Evolutionary conservation across 2,888 invertebrate species (phyloP).

Genomic region (Gymnocheta viridis): DNA sequence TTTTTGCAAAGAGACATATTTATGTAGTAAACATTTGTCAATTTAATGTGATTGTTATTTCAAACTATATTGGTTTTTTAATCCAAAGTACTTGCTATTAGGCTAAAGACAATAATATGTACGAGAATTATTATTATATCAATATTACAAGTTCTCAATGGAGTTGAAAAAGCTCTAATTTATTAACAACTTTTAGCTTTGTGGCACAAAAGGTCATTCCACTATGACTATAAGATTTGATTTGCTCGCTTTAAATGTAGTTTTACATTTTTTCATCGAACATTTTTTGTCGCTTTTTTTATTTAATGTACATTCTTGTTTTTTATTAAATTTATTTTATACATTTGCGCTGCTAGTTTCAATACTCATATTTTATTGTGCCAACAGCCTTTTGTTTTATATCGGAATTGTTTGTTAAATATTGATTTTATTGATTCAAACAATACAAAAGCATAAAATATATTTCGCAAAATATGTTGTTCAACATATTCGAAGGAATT

Average conservation of each 20-base stretch:
- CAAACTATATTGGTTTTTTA: no score
- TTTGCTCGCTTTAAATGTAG: neutral
- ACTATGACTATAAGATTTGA: neutral
- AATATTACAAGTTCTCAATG: no score
- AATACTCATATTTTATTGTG: conserved; percentile 4
- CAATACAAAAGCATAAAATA: conserved; percentile 2
- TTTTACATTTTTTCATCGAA: neutral
- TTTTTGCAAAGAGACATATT: neutral
- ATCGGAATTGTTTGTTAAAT: neutral
- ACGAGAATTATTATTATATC: no score
- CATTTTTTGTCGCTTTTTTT: neutral
- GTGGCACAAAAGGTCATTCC: neutral
- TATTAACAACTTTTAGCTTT: no score
- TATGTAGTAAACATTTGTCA: no score
- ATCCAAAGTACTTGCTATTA: no score
- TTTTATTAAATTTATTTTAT: no score
- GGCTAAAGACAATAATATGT: no score
- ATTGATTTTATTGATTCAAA: neutral
- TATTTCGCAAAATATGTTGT: neutral
- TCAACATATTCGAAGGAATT: conserved; percentile 21
- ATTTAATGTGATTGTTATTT: no score
- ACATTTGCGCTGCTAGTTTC: no score
- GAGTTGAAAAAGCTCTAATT: no score
- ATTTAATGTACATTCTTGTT: no score
- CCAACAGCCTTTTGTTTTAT: conserved; percentile 1